phyloP scores from a whole-genome alignment of 2,888 invertebrate species.

The Mesorhabditis spiculigera region DNA sequence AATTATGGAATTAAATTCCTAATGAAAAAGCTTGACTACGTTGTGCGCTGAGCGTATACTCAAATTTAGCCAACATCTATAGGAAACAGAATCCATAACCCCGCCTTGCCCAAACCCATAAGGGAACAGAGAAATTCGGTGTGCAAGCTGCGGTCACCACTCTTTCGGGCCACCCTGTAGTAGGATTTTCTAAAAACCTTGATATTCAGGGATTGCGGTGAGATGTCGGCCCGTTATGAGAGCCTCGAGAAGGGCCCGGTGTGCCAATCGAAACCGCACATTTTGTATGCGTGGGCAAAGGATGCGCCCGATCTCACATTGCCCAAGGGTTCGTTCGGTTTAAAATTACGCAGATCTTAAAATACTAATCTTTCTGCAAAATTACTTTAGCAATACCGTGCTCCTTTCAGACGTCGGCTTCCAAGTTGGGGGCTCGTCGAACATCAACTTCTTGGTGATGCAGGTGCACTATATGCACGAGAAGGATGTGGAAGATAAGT shows the following conservation, averaged over 20 bases:
- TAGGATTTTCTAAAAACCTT: too few species aligned
- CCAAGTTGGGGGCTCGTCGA: slow-evolving; percentile 78
- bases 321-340: slow-evolving; percentile 68
- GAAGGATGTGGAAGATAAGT: slow-evolving; percentile 20
- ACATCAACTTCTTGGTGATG: slow-evolving; percentile 82
- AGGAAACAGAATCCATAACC: too few species aligned
- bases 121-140: too few species aligned
- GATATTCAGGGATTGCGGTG: slow-evolving; percentile 92
- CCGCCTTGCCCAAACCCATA: too few species aligned
- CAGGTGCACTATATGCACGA: slow-evolving; percentile 65
- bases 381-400: too few species aligned
- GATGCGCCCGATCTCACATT: slow-evolving; percentile 79
- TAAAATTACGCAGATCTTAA: not conserved
- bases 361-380: too few species aligned
- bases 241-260: slow-evolving; percentile 68
- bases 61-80: too few species aligned
- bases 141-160: too few species aligned
- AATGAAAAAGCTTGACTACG: too few species aligned
- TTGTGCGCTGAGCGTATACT: too few species aligned
- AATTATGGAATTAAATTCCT: too few species aligned
- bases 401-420: slow-evolving; percentile 75
- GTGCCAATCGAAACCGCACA: slow-evolving; percentile 68
- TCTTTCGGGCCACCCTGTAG: too few species aligned
- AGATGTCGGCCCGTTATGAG: slow-evolving; percentile 70
- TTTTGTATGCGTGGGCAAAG: slow-evolving; percentile 89